Percentiles rank a stretch among this genome's conserved stretches.
phyloP scores from a whole-genome alignment of 1,140 invertebrate genomes.

The Cydia amplana region DNA sequence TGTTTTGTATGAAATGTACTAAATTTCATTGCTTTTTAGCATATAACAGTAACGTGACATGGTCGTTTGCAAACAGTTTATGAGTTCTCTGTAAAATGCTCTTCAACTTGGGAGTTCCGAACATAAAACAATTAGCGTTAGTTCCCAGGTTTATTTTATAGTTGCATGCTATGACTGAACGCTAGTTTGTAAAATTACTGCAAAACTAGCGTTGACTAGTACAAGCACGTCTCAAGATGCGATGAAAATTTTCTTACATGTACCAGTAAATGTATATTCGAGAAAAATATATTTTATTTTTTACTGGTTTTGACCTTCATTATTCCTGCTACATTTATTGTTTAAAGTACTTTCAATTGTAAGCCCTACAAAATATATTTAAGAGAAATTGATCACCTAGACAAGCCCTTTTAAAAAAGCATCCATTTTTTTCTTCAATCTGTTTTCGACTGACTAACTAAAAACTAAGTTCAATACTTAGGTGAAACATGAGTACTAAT shows the following conservation, averaged over 20 bases:
- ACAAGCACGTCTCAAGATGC: neutral
- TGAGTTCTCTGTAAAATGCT: slow-evolving; percentile 6
- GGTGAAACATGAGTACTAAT: too few species aligned
- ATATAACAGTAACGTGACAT: neutral
- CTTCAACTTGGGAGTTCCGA: slow-evolving; percentile 8
- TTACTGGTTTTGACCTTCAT: too few species aligned
- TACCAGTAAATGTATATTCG: too few species aligned
- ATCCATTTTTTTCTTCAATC: too few species aligned
- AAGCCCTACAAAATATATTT: too few species aligned
- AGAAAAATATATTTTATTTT: too few species aligned
- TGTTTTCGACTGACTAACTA: too few species aligned
- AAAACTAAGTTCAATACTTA: too few species aligned
- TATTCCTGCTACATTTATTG: too few species aligned
- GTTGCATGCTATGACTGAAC: neutral
- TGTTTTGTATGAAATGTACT: neutral
- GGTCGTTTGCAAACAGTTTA: neutral
- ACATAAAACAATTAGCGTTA: slow-evolving; percentile 17
- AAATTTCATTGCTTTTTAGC: neutral
- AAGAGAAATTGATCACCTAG: too few species aligned
- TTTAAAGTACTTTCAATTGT: too few species aligned
- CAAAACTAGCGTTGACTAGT: neutral
- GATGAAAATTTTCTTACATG: neutral
- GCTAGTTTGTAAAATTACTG: neutral
- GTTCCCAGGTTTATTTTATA: slow-evolving; percentile 13
- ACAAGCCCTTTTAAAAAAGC: too few species aligned